Base-by-base conservation (phyloP, 2,888 invertebrate species). In the Lamellibrachia columna region DNA sequence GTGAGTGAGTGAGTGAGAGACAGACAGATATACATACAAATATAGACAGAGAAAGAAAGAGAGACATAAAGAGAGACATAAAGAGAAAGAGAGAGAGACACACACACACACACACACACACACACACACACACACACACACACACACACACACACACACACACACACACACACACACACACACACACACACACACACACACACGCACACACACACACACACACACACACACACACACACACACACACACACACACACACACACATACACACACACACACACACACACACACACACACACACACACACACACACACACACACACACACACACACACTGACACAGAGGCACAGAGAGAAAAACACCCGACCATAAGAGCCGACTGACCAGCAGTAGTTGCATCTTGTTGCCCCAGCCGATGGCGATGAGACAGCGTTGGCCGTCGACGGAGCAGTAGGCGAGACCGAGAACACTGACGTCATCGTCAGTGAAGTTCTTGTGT, bases 351-450 rank as follows among this genome's bases (percentile, higher is more conserved):
- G n/a, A 52, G 40, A 40, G 40, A 40, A 40, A 40, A 40, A 0
- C 40, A 40, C 40, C 40, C 40, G 40, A 40, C 40, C 40, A 40
- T 40, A 40, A 40, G 40, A 40, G 40, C 40, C 40, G 40, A 40
- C 28, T 53, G 53, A 94, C 94, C 92, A 91, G 93, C 22, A 96
- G 93, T 52, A 96, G 93, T 93, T 94, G 95, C 52, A 96, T 93
- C 92, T 94, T 95, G 94, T 96, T 96, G 93, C 95, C 95, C 96
- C 95, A 96, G 7, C 96, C 96, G 9, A 94, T 93, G 3, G 95
- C 95, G 40, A 96, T 93, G 90, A 96, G 94, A 58, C 95, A 94
- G 92, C 96, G 93, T 53, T 95, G 95, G 52, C 95, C 95, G 53
- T 94, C 94, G 53, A 94, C 93, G 52, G 93, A 93, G 53, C 94